Percentiles rank a stretch among this genome's conserved stretches.
Evolutionary conservation across 2,888 invertebrate genomes (phyloP).

Genomic region (Parnassius glacialis): DNA sequence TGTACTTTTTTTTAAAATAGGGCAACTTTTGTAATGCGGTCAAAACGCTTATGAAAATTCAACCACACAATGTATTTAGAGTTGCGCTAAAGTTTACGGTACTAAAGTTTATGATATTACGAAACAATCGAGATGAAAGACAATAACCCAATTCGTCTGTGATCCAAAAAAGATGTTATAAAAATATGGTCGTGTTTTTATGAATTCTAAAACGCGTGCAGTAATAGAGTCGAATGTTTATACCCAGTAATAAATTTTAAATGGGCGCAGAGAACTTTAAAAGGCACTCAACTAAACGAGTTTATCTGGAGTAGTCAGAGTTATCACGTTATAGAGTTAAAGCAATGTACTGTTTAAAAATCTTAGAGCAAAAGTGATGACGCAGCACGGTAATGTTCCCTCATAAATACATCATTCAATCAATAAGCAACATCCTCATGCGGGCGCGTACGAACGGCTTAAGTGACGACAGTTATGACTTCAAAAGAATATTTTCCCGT

Average conservation of each 20-base stretch:
- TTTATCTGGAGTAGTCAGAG: constrained; percentile 15
- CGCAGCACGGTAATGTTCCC: constrained; percentile 54
- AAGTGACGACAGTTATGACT: constrained; percentile 72
- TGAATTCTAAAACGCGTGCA: constrained; percentile 51
- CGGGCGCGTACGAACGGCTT: constrained; percentile 67
- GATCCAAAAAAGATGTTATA: constrained; percentile 46
- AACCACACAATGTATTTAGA: constrained; percentile 41
- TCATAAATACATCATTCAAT: constrained; percentile 56
- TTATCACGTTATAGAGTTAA: constrained; percentile 20
- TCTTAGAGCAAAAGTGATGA: constrained; percentile 35
- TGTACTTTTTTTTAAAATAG: constrained; percentile 26
- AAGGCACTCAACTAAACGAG: constrained; percentile 36
- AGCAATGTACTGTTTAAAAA: constrained; percentile 17
- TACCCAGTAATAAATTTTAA: constrained; percentile 60
- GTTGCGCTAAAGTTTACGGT: constrained; percentile 55
- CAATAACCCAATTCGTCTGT: constrained; percentile 57
- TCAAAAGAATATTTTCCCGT: constrained; percentile 66
- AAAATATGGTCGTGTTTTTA: constrained; percentile 53
- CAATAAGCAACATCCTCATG: constrained; percentile 76
- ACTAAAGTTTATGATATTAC: constrained; percentile 41
- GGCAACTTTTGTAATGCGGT: constrained; percentile 31
- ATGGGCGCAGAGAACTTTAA: constrained; percentile 46
- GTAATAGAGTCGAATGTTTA: constrained; percentile 44
- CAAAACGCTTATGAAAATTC: constrained; percentile 41
- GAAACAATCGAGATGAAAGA: constrained; percentile 59